These are phyloP conservation scores for Sylvia borin DNA, from an alignment of 2,797 vertebrate genomes.

Conservation along the genomic window DNA sequence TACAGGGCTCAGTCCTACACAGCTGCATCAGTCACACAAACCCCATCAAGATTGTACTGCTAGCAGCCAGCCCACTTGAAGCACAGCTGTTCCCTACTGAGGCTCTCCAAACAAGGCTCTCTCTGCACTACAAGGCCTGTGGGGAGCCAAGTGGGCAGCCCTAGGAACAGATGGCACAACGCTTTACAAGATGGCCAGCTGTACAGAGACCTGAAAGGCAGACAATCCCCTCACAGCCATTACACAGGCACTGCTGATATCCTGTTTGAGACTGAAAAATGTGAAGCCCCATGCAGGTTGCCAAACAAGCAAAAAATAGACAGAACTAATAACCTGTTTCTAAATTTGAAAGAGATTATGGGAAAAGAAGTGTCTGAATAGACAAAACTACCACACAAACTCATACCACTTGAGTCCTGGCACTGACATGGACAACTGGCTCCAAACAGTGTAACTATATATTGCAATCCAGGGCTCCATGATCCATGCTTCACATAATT, in stretches of 20 bases:
- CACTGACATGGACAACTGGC: background rate
- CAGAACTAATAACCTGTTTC: background rate
- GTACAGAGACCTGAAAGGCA: background rate
- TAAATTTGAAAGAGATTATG: background rate
- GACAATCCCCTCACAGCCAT: background rate
- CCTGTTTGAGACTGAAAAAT: background rate
- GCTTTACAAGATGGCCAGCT: conserved; percentile 3
- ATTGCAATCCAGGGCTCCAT: background rate
- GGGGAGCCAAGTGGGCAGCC: background rate
- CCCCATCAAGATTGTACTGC: background rate
- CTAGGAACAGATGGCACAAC: background rate
- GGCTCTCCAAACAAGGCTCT: background rate
- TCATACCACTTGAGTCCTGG: background rate
- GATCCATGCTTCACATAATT: background rate
- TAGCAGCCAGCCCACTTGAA: background rate
- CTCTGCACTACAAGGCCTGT: background rate
- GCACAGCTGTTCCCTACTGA: background rate
- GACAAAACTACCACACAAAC: background rate
- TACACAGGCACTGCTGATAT: background rate
- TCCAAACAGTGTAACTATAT: background rate
- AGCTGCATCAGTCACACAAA: background rate
- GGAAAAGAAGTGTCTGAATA: background rate
- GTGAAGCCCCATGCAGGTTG: background rate
- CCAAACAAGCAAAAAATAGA: background rate
- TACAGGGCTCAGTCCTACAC: background rate